Percentiles rank a stretch among this genome's conserved stretches.
Conservation (phyloP, 2,113 vertebrate species). For the Ammospiza caudacuta region DNA sequence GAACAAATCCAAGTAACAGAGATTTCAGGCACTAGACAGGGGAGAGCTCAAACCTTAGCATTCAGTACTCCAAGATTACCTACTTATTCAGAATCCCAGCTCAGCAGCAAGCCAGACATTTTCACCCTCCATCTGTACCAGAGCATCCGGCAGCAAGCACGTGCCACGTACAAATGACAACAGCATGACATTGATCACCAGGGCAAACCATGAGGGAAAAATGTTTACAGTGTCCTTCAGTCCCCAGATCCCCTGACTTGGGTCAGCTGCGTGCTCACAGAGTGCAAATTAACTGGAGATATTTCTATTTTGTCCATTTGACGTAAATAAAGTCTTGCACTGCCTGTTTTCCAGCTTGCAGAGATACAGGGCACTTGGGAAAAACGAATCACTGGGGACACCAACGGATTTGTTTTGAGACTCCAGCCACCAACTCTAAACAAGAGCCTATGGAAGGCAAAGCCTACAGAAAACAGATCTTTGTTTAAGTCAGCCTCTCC, state of each 20-base stretch:
- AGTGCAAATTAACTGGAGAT: neutral
- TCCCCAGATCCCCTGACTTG: neutral
- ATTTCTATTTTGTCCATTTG: neutral
- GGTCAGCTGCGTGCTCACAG: neutral
- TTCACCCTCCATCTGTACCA: neutral
- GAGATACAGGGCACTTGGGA: neutral
- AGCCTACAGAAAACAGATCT: conserved; percentile 33
- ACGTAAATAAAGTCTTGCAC: neutral
- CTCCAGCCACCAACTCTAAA: conserved; percentile 3
- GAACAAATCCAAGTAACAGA: neutral
- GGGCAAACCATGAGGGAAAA: neutral
- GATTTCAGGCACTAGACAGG: neutral
- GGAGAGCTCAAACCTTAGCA: neutral
- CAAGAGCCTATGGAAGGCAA: neutral
- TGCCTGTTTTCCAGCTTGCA: neutral
- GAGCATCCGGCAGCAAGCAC: neutral
- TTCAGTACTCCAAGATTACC: neutral
- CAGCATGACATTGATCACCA: neutral
- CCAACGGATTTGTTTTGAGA: neutral
- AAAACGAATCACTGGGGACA: neutral
- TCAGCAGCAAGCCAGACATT: neutral
- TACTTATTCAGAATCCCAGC: neutral
- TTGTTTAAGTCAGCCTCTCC: neutral
- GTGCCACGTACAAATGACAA: neutral
- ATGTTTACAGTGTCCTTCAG: neutral